Evolutionary conservation across 2,888 invertebrate genomes (phyloP).

Genomic region (Xestia rhomboidea): DNA sequence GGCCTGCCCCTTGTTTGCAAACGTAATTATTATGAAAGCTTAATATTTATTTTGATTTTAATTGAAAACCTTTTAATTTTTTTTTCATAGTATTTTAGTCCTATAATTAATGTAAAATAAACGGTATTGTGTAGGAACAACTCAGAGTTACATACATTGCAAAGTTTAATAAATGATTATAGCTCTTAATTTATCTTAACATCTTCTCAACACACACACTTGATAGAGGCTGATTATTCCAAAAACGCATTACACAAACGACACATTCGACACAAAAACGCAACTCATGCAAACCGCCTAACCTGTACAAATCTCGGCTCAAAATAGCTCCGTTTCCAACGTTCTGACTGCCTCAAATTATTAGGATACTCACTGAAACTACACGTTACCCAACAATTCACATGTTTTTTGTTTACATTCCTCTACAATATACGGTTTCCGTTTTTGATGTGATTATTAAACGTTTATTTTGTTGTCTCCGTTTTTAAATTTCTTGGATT

Average conservation of each 20-base stretch:
- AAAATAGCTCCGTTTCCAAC: conserved; percentile 74
- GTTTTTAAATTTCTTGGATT: conserved; percentile 19
- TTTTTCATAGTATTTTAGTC: too few species aligned
- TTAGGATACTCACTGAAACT: conserved; percentile 71
- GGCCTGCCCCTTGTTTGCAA: too few species aligned
- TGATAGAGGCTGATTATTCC: fast-evolving
- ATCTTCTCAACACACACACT: too few species aligned
- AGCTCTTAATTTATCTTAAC: too few species aligned
- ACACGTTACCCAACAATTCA: conserved; percentile 61
- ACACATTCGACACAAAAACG: neutral
- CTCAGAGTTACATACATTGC: too few species aligned
- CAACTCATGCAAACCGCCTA: conserved; percentile 56
- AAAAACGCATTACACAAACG: neutral
- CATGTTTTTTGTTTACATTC: conserved; percentile 62
- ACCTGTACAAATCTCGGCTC: conserved; percentile 66
- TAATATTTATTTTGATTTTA: too few species aligned
- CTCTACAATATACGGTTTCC: conserved; percentile 54
- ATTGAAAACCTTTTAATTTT: too few species aligned
- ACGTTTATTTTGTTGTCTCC: conserved; percentile 40
- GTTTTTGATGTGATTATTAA: conserved; percentile 59
- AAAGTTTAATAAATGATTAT: too few species aligned
- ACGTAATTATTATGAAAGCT: too few species aligned
- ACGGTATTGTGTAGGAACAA: too few species aligned
- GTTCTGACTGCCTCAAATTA: conserved; percentile 72
- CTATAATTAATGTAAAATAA: too few species aligned